phyloP scores from a whole-genome alignment of 2,113 vertebrate genomes.

The Fulica atra region DNA sequence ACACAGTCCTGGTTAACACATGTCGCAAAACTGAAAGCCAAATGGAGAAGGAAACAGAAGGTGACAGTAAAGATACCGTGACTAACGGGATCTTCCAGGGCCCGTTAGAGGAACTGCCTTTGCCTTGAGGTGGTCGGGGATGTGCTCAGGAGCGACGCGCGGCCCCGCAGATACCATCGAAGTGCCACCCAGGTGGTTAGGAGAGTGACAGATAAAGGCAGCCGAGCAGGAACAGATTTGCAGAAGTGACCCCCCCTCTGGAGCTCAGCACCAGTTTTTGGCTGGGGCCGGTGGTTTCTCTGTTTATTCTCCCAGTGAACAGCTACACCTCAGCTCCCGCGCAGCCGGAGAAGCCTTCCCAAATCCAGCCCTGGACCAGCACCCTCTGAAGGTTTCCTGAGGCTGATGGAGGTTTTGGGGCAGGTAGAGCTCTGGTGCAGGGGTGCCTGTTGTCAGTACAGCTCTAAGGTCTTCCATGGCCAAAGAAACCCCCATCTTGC shows the following conservation, averaged over 20 bases:
- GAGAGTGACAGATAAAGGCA: neutral
- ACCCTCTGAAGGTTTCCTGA: neutral
- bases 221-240: slow-evolving; percentile 14
- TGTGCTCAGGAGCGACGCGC: neutral
- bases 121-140: slow-evolving; percentile 18
- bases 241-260: slow-evolving; percentile 23
- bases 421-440: fast-evolving
- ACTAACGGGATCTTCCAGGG: slow-evolving; percentile 38
- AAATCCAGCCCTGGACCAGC: neutral
- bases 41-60: slow-evolving; percentile 69
- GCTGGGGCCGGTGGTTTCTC: neutral
- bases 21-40: slow-evolving; percentile 40
- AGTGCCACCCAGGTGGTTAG: neutral
- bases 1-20: slow-evolving; percentile 39
- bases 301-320: neutral
- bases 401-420: fast-evolving
- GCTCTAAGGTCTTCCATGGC: fast-evolving
- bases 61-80: slow-evolving; percentile 50
- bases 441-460: fast-evolving
- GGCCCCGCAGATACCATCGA: neutral
- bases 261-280: neutral
- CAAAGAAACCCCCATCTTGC: neutral
- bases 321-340: neutral
- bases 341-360: neutral
- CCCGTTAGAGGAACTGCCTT: slow-evolving; percentile 26